Evolutionary conservation across 2,113 vertebrate genomes (phyloP), one percentile per base, ranked within the genome.

Genomic region (Actenoides hombroni): DNA sequence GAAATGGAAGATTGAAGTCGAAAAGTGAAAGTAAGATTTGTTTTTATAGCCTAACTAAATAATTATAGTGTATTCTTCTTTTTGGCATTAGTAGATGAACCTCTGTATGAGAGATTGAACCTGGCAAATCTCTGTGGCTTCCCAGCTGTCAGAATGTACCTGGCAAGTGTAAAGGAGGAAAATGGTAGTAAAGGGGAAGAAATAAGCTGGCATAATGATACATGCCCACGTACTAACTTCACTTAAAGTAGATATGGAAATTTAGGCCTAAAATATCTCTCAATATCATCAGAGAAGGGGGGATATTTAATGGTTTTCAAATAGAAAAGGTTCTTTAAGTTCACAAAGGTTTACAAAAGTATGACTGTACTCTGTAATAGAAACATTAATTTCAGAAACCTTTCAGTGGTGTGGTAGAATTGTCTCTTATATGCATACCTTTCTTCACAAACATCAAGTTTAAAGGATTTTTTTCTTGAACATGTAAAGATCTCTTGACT

Each of bases 391-490:
- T 82, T 82, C 7, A 3, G 28, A 84, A 80, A 25, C 19, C 7
- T 75, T 91, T 84, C 33, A 59, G 19, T 60, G 40, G 2, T 25
- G 18, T 17, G 8, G 31, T 89, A 29, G 67, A 83, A 59, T 33
- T 33, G 15, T 73, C 81, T 79, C 19, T 64, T 44, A 7, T 25
- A 18, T 18, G 6, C 10, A 2, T 33, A 5, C 16, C 9, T 59
- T 56, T 86, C 46, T 40, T 90, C 44, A 46, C 61, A 85, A 86
- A 64, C 35, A 76, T 10, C 15, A 71, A 40, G 37, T 61, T 85
- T 71, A 89, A 92, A 79, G 57, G 42, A 10, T 91, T 89, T 92
- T 89, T 92, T 79, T 84, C 60, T 84, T 49, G 29, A 94, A 95
- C 28, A n/a, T 68, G 28, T 64, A 67, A 83, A 73, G 83, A 77